Percentiles rank a stretch among this genome's conserved stretches.
phyloP scores from a whole-genome alignment of 2,113 vertebrate genomes.

The Cranoglanis bouderius region DNA sequence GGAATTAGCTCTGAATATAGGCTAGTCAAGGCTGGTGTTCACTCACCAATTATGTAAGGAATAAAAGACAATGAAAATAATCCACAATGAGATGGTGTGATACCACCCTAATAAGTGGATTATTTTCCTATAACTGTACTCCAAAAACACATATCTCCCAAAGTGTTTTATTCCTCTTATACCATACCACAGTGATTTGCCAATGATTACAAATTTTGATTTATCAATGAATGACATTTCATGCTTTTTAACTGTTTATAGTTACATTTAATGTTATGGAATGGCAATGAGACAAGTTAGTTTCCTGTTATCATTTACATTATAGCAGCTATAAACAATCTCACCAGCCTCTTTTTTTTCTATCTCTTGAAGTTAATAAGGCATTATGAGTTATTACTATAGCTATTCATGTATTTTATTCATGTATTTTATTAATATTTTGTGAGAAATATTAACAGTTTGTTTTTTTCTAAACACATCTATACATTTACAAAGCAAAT shows the following conservation, averaged over 20 bases:
- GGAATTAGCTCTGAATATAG: slow-evolving; percentile 7
- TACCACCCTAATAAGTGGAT: neutral
- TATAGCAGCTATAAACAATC: neutral
- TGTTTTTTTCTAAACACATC: neutral
- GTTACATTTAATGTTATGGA: neutral
- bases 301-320: neutral
- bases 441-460: neutral
- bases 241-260: neutral
- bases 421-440: neutral
- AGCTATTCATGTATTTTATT: neutral
- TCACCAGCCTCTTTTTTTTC: neutral
- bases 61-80: neutral
- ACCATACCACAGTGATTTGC: neutral
- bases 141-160: neutral
- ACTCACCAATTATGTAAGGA: neutral
- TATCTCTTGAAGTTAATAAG: neutral
- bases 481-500: neutral
- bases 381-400: neutral
- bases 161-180: neutral
- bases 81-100: neutral
- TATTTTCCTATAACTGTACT: neutral
- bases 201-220: neutral
- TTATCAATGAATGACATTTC: neutral
- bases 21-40: neutral
- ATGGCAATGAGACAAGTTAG: neutral